Evolutionary conservation across 2,113 vertebrate species (phyloP), one percentile per base, ranked within the genome.

Genomic region (Chloropsis cyanopogon): DNA sequence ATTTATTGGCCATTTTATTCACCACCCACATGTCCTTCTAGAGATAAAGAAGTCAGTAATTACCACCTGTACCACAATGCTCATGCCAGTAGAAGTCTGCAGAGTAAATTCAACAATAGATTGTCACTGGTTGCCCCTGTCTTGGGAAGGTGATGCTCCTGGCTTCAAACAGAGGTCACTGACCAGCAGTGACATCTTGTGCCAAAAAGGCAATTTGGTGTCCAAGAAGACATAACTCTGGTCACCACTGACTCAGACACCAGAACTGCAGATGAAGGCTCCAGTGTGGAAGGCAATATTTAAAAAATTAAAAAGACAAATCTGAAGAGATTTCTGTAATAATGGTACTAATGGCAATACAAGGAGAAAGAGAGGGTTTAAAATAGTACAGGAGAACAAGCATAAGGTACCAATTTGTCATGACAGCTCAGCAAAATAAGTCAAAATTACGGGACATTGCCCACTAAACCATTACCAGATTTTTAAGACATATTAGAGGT

Each of bases 21-120:
- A 42, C 4, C 12, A 8, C 4, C 37, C 0, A 0, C 37, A 29
- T 21, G 44, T 68, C 14, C 14, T 84, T 93, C 28, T 85, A 53
- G 46, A 85, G 9, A 13, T 61, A 69, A 71, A 60, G 1, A 6
- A 24, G 23, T 29, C 64, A 37, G 41, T 14, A 57, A 8, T 61
- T 85, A 28, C n/a, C 28, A 39, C 12, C 29, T 35, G 28, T 23
- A 73, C n/a, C 20, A 19, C 4, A 50, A 25, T 47, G 16, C 6
- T 61, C 50, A 44, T 53, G 19, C 12, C 37, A 42, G 22, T 22
- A 73, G 24, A 52, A 88, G 8, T 9, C 53, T 60, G 14, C 33
- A 63, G 35, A 25, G 9, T 39, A 19, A 8, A 10, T 12, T 53
- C 47, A 41, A 63, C 9, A 46, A 12, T 2, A 70, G 46, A 39